Evolutionary conservation across 2,113 vertebrate genomes (phyloP).

Genomic region (Sapayoa aenigma): DNA sequence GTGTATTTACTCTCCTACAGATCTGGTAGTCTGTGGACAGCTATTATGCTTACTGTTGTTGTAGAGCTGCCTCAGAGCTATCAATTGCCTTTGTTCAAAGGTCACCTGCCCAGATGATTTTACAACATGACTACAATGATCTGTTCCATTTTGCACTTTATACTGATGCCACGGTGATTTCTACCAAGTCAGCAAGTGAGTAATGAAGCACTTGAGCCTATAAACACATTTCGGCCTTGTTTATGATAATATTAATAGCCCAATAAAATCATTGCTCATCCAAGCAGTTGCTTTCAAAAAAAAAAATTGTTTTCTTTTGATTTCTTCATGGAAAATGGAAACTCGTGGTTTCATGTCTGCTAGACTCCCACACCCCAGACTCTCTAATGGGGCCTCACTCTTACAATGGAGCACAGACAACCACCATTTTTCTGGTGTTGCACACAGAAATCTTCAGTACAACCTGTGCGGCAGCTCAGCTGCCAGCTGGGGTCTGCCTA

Average conservation of each 20-base stretch:
- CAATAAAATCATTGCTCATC: constrained; percentile 46
- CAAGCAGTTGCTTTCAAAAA: not conserved
- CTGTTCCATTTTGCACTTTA: constrained; percentile 61
- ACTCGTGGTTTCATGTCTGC: not conserved
- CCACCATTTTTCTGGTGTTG: not conserved
- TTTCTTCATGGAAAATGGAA: not conserved
- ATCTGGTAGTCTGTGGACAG: not conserved
- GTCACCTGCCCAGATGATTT: constrained; percentile 63
- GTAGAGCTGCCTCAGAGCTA: constrained; percentile 15
- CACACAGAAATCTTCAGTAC: not conserved
- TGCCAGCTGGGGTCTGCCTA: not conserved
- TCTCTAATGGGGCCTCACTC: not conserved
- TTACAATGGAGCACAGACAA: not conserved
- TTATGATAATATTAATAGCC: constrained; percentile 58
- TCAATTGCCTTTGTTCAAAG: constrained; percentile 68
- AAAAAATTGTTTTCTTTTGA: not conserved
- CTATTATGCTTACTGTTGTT: constrained; percentile 8
- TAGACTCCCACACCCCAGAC: not conserved
- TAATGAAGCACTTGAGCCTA: constrained; percentile 50
- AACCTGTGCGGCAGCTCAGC: not conserved
- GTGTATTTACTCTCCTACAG: not conserved
- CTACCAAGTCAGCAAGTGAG: constrained; percentile 54
- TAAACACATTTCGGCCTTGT: constrained; percentile 53
- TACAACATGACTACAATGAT: constrained; percentile 51
- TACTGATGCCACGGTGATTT: constrained; percentile 45